Conservation (phyloP, 2,113 vertebrate species). For the Calidris pugnax region DNA sequence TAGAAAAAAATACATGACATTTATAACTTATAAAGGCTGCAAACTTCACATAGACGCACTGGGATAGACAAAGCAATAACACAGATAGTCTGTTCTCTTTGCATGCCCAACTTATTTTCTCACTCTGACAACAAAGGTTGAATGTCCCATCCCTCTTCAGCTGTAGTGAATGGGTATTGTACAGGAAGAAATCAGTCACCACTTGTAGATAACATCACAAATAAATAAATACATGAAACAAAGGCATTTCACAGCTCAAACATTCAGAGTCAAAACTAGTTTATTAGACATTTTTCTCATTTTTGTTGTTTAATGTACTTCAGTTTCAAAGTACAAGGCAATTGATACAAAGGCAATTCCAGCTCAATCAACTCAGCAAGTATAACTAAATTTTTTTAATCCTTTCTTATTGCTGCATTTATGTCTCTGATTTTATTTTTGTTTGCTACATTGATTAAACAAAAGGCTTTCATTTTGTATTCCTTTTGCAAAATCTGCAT, state of each 20-base stretch:
- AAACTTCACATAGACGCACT: background rate
- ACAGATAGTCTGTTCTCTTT: background rate
- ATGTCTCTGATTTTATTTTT: background rate
- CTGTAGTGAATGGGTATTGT: background rate
- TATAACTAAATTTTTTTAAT: background rate
- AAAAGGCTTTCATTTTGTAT: background rate
- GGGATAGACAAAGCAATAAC: background rate
- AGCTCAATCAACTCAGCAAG: background rate
- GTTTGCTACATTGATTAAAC: background rate
- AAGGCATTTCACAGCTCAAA: slow-evolving; percentile 28
- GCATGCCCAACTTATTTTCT: background rate
- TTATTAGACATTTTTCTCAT: background rate
- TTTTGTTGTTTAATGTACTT: background rate
- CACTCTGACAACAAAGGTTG: slow-evolving; percentile 9
- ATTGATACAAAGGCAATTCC: background rate
- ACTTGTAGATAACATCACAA: slow-evolving; percentile 37
- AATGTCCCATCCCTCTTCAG: background rate
- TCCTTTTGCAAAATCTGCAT: background rate
- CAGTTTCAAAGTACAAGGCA: background rate
- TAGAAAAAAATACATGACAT: background rate
- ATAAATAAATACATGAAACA: slow-evolving; percentile 29
- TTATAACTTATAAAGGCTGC: background rate
- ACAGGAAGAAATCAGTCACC: slow-evolving; percentile 39
- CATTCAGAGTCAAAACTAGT: background rate
- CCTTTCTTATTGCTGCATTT: background rate